Evolutionary conservation across 1,140 invertebrate genomes (phyloP).

Genomic region (Brachionus koreanus): DNA sequence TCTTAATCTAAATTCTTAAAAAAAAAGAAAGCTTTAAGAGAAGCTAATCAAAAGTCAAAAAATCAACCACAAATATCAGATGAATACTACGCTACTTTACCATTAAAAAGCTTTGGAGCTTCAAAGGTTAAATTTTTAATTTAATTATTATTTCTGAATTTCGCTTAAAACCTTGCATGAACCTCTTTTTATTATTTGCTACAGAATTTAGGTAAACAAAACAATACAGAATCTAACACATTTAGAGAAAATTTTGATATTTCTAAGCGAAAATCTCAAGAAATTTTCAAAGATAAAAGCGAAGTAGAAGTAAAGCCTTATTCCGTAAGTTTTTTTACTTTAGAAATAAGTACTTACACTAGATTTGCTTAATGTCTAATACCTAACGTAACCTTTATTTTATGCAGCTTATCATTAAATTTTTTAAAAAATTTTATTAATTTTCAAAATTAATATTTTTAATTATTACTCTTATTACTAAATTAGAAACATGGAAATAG

Average conservation of each 20-base stretch:
- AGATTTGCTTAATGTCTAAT: neutral
- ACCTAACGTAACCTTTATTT: neutral
- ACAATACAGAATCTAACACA: neutral
- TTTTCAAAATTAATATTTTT: neutral
- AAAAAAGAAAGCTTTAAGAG: neutral
- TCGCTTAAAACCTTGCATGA: neutral
- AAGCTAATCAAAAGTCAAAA: constrained; percentile 32
- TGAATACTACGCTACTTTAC: constrained; percentile 34
- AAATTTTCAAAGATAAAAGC: constrained; percentile 15
- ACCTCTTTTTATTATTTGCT: neutral
- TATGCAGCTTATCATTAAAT: neutral
- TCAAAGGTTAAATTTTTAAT: neutral
- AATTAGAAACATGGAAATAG: neutral
- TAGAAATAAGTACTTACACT: neutral
- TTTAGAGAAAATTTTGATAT: constrained; percentile 14
- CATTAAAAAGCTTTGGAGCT: neutral
- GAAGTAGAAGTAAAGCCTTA: constrained; percentile 39
- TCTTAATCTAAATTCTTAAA: neutral
- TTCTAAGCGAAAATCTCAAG: neutral
- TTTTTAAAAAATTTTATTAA: neutral
- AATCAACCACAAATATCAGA: constrained; percentile 31
- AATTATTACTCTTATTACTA: no score
- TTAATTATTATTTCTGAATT: neutral
- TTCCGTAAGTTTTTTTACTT: constrained; percentile 38
- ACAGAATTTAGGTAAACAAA: neutral